These are phyloP conservation scores for Stegophylla sp. DNA, from an alignment of 2,888 invertebrate genomes.

Conservation along the genomic window DNA sequence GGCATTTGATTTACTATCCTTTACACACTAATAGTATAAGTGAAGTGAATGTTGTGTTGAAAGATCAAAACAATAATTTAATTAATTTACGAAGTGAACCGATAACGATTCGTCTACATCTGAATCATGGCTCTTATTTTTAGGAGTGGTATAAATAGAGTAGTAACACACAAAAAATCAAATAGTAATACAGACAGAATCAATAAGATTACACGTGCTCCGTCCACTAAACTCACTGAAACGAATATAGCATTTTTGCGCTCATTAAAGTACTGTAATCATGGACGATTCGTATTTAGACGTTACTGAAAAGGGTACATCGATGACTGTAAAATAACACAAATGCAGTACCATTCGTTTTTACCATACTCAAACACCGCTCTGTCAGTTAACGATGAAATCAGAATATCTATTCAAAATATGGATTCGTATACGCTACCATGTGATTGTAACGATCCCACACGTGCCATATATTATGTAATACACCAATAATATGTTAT, in stretches of 20 bases:
- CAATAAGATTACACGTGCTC: not conserved
- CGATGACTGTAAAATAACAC: not conserved
- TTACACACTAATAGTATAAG: not conserved
- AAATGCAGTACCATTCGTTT: not conserved
- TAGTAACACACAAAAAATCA: not conserved
- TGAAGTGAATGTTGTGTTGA: not conserved
- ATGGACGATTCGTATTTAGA: not conserved
- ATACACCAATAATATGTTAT: too few relatives aligned
- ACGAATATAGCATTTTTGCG: not conserved
- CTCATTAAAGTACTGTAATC: not conserved
- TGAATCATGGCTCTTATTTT: too few relatives aligned
- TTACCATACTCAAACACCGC: not conserved
- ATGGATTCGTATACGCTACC: not conserved
- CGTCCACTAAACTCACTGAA: not conserved
- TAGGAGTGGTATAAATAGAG: not conserved
- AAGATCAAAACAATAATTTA: too few relatives aligned
- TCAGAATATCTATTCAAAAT: constrained; percentile 6
- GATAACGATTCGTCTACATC: too few relatives aligned
- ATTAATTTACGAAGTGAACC: too few relatives aligned
- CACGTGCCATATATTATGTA: too few relatives aligned
- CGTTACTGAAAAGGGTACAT: not conserved
- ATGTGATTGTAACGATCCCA: too few relatives aligned
- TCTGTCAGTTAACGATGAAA: not conserved
- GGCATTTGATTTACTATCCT: not conserved
- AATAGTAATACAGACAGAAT: not conserved